phyloP scores from a whole-genome alignment of 2,113 vertebrate species.

The Eleginops maclovinus region DNA sequence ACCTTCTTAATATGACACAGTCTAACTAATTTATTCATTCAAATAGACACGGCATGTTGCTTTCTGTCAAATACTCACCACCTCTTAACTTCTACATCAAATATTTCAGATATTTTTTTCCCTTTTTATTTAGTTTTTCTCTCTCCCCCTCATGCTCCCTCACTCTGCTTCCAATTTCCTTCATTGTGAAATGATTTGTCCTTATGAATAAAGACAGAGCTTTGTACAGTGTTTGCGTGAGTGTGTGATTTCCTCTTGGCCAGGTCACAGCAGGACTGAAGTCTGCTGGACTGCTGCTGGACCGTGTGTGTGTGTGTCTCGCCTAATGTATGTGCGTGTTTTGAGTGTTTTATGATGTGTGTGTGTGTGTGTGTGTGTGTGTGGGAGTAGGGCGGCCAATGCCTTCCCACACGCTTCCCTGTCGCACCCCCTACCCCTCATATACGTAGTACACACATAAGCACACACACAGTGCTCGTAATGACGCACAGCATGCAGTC shows the following conservation, averaged over 20 bases:
- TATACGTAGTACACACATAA: not conserved
- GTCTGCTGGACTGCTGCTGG: constrained; percentile 22
- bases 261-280: constrained; percentile 54
- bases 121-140: no score
- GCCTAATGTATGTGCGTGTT: constrained; percentile 11
- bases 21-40: not conserved
- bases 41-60: not conserved
- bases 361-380: constrained; percentile 43
- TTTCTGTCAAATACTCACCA: not conserved
- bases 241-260: constrained; percentile 37
- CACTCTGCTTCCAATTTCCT: not conserved
- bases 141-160: not conserved
- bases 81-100: no score
- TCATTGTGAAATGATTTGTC: constrained; percentile 26
- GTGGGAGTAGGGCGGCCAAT: constrained; percentile 30
- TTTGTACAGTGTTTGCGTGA: not conserved
- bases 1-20: not conserved
- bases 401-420: constrained; percentile 52
- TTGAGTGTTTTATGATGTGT: constrained; percentile 39
- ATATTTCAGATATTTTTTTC: no score
- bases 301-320: constrained; percentile 9
- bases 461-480: constrained; percentile 2
- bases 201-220: constrained; percentile 17
- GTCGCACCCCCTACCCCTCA: constrained; percentile 15
- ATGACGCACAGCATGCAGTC: not conserved